Conservation (phyloP, 1,140 invertebrate genomes). For the Lepidotrigona ventralis region DNA sequence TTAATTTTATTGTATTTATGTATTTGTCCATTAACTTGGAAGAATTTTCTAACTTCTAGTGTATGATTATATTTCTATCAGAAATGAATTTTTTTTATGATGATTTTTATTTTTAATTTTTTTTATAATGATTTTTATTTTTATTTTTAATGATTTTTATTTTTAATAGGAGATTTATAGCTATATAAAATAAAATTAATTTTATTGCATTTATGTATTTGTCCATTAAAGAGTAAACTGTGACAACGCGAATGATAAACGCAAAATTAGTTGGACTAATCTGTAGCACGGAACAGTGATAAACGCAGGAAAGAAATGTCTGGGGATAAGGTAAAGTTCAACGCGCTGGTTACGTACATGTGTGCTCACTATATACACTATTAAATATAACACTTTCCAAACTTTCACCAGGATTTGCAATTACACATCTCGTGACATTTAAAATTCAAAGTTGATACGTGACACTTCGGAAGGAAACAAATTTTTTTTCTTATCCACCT, state of each 20-base stretch:
- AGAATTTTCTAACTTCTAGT: background rate
- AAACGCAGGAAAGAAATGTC: background rate
- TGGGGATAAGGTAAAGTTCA: constrained; percentile 11
- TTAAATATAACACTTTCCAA: constrained; percentile 18
- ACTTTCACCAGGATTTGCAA: constrained; percentile 11
- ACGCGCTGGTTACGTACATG: background rate
- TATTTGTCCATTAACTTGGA: too few relatives aligned
- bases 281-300: background rate
- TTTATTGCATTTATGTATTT: background rate
- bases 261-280: background rate
- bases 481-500: constrained; percentile 11
- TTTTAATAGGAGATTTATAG: too few relatives aligned
- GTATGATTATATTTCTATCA: background rate
- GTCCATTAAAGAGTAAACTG: too few relatives aligned
- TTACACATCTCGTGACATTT: background rate
- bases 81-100: background rate
- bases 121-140: too few relatives aligned
- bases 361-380: background rate
- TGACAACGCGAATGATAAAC: too few relatives aligned
- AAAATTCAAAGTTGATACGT: background rate
- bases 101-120: too few relatives aligned
- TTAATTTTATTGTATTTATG: background rate
- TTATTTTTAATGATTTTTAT: too few relatives aligned
- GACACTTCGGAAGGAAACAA: background rate
- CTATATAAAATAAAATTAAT: background rate